Conservation (phyloP, 1,140 invertebrate species). For the Drosophila repleta region DNA sequence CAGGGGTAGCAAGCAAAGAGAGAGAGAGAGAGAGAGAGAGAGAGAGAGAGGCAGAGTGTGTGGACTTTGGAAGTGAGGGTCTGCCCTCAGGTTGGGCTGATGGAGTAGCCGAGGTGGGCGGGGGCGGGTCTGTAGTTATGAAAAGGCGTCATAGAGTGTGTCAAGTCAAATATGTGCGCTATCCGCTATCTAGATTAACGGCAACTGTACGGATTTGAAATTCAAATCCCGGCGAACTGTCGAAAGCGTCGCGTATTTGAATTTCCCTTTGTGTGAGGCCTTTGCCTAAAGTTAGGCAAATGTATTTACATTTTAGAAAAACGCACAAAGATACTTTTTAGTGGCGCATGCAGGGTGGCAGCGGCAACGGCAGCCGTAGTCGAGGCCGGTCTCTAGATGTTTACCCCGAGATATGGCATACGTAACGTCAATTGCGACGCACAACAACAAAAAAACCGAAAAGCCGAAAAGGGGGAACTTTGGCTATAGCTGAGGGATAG, state of each 20-base stretch:
- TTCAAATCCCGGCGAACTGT: constrained; percentile 58
- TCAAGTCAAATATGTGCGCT: constrained; percentile 48
- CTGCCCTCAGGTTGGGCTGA: neutral
- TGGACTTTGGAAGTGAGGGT: neutral
- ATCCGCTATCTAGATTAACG: constrained; percentile 53
- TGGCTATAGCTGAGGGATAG: constrained; percentile 48
- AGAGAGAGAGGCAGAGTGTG: no score
- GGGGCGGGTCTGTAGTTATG: constrained; percentile 24
- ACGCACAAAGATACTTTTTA: constrained; percentile 51
- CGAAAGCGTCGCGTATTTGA: constrained; percentile 57
- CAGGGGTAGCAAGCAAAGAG: neutral
- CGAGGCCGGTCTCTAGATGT: constrained; percentile 49
- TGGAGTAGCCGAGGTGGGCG: neutral
- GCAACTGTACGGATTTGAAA: constrained; percentile 63
- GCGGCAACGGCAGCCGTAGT: constrained; percentile 8
- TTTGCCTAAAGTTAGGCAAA: constrained; percentile 75
- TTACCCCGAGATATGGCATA: constrained; percentile 64
- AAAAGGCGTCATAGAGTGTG: constrained; percentile 52
- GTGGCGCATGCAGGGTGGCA: constrained; percentile 29
- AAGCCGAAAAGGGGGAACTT: constrained; percentile 50
- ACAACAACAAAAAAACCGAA: neutral
- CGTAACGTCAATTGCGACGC: constrained; percentile 32
- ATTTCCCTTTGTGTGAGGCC: constrained; percentile 54
- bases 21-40: no score
- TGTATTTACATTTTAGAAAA: constrained; percentile 74